Evolutionary conservation across 2,797 vertebrate genomes (phyloP).

Genomic region (Phrynocephalus forsythii): DNA sequence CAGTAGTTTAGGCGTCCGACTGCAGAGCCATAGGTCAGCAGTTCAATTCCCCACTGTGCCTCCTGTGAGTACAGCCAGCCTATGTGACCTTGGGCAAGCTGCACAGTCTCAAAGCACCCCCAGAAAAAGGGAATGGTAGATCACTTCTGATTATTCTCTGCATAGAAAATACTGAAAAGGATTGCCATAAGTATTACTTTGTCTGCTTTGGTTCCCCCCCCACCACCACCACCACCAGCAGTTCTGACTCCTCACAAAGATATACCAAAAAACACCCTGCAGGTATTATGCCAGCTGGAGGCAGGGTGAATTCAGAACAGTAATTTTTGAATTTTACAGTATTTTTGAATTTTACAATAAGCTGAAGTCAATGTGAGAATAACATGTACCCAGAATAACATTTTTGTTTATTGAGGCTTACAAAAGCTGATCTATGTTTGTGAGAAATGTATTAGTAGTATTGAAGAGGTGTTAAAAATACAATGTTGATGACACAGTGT

Average conservation of each 20-base stretch:
- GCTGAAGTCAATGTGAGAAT: not conserved
- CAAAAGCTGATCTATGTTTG: not conserved
- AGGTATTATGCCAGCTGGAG: not conserved
- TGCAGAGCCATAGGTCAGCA: too few species aligned
- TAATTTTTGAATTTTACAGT: not conserved
- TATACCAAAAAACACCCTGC: not conserved
- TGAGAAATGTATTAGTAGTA: not conserved
- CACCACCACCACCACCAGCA: too few species aligned
- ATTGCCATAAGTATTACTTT: too few species aligned
- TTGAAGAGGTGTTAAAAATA: conserved; percentile 1
- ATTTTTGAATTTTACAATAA: not conserved
- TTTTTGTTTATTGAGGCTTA: not conserved
- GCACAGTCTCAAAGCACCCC: too few species aligned
- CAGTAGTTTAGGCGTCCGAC: not conserved
- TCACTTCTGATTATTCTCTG: too few species aligned
- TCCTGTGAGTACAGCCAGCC: too few species aligned
- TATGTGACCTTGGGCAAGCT: too few species aligned
- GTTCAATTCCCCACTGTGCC: too few species aligned
- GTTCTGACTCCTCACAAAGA: not conserved
- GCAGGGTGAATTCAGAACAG: not conserved
- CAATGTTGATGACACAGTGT: conserved; percentile 4
- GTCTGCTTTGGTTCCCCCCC: too few species aligned
- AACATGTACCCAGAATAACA: too few species aligned
- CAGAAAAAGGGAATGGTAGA: too few species aligned
- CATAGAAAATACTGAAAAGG: too few species aligned